phyloP scores from a whole-genome alignment of 2,888 invertebrate species.

The Orthonychiurus folsomi region DNA sequence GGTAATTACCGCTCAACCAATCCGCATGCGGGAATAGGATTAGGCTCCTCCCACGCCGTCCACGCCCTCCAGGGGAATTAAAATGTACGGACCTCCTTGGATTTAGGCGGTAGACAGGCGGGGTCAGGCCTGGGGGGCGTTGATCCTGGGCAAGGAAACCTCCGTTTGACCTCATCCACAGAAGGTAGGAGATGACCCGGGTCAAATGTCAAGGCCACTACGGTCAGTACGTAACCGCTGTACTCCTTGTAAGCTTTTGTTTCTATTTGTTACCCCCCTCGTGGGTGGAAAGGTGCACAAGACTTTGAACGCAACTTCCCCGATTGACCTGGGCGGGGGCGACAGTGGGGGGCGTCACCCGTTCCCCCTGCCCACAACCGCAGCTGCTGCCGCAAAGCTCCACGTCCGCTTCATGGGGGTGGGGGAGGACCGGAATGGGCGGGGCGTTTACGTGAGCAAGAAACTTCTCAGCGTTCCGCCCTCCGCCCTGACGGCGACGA shows the following conservation, averaged over 20 bases:
- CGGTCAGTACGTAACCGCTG: background rate
- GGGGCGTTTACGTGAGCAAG: slow-evolving; percentile 41
- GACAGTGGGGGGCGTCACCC: slow-evolving; percentile 43
- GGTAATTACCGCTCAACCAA: too few relatives aligned
- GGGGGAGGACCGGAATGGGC: slow-evolving; percentile 53
- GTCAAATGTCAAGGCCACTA: background rate
- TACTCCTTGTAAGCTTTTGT: slow-evolving; percentile 7
- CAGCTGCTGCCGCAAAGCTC: slow-evolving; percentile 28
- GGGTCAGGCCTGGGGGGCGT: slow-evolving; percentile 20
- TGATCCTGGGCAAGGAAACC: slow-evolving; percentile 19
- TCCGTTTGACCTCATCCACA: slow-evolving; percentile 13
- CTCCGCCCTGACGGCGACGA: slow-evolving; percentile 39
- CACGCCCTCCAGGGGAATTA: background rate
- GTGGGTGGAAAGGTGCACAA: slow-evolving; percentile 55
- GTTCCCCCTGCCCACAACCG: slow-evolving; percentile 40
- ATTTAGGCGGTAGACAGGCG: slow-evolving; percentile 17
- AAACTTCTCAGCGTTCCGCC: slow-evolving; percentile 40
- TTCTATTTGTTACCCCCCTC: slow-evolving; percentile 33
- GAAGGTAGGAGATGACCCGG: background rate
- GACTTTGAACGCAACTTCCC: slow-evolving; percentile 84
- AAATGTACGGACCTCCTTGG: slow-evolving; percentile 6
- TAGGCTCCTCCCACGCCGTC: background rate
- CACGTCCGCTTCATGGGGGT: slow-evolving; percentile 40
- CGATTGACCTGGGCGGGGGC: slow-evolving; percentile 62
- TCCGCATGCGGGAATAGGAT: too few relatives aligned